These are phyloP conservation scores for Drosophila demipolita DNA, from an alignment of 2,888 invertebrate species.

Conservation along the genomic window DNA sequence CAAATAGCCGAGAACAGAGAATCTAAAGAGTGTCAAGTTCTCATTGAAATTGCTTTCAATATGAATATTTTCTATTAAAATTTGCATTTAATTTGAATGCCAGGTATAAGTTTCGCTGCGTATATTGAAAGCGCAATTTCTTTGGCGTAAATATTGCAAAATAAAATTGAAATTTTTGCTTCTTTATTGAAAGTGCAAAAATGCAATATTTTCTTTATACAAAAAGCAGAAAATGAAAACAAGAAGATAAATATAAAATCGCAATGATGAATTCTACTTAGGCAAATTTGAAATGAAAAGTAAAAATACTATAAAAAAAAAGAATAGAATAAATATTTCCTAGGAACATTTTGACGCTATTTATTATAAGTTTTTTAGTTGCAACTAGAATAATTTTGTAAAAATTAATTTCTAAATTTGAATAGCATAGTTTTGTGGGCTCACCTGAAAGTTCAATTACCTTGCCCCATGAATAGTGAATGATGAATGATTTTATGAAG, in stretches of 20 bases:
- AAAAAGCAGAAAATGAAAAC: neutral
- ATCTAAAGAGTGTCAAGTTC: neutral
- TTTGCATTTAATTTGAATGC: neutral
- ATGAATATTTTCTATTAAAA: neutral
- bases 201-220: neutral
- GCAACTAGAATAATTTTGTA: neutral
- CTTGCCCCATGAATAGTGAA: neutral
- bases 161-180: neutral
- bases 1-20: neutral
- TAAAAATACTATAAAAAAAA: neutral
- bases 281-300: neutral
- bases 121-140: neutral
- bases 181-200: neutral
- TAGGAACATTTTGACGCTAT: neutral
- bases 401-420: neutral
- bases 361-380: neutral
- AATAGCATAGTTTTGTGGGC: conserved; percentile 13
- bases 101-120: neutral
- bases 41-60: conserved; percentile 3
- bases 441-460: neutral
- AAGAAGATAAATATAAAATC: neutral
- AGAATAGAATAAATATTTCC: neutral
- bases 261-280: neutral
- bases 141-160: neutral
- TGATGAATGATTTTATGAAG: too few species aligned